Base-by-base conservation (phyloP, 2,888 invertebrate genomes). In the Gerris lacustris region DNA sequence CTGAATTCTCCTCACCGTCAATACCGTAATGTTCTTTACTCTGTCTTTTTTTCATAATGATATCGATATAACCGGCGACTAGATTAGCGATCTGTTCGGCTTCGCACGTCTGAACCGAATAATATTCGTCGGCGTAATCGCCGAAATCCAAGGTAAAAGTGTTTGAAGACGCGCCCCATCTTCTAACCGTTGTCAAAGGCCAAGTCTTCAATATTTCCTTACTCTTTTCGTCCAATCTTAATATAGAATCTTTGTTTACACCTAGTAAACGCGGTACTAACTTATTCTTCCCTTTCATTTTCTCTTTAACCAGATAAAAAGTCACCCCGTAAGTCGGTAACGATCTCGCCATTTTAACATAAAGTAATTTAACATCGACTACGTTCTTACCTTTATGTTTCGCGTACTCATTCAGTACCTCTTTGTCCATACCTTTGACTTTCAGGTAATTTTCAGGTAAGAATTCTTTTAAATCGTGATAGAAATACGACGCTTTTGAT, bases 111-210 rank as follows among this genome's bases (percentile, higher is more conserved):
- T 99, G 98, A 63, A 99, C 98, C 15, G 96, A 96, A 84, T 99
- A 99, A 84, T 98, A 99, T 77, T 92, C 91, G 81, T 98, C 97
- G 69, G 96, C 94, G 81, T 99, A 99, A 80, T 99, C 99, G 5
- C 99, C 99, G 80, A 99, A 99, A 84, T 99, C 99, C 75, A 99
- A 84, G 0, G 98, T 98, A 81, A 99, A 99, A 0, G 96, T 97
- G 81, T 98, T 99, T 0, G 97, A 96, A 63, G 96, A 95, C 72
- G 99, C 97, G 73, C 97, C 98, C 98, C 98, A 99, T 73, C 98
- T 85, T 68, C 96, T 85, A 6, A 99, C 98, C 7, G 96, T 96
- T 72, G 98, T 96, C 76, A 98, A 83, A 0, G 97, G 98, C 97
- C 98, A 99, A 0, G 94, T 95, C 82, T 97, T 94, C 77, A 99